A percentile compares a stretch with the other conserved stretches of the same genome.
These are phyloP conservation scores for Aporophyla lueneburgensis DNA, from an alignment of 2,888 invertebrate genomes.

Conservation along the genomic window DNA sequence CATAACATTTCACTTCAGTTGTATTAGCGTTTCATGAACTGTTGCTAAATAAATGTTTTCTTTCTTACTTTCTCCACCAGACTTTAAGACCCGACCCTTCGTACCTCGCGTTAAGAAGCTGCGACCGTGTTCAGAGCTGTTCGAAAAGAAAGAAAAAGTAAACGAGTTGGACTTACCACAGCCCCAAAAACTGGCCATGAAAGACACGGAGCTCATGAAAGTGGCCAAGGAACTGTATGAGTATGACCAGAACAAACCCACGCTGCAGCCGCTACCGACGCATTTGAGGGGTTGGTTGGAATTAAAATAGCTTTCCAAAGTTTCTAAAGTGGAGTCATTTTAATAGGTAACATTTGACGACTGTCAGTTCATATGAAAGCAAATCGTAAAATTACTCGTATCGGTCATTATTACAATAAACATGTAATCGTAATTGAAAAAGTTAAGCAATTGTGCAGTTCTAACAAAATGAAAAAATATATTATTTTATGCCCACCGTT, in stretches of 20 bases:
- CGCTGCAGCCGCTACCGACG: conserved; percentile 82
- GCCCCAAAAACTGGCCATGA: conserved; percentile 80
- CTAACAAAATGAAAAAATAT: too few species aligned
- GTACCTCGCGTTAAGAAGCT: conserved; percentile 80
- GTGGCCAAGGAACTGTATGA: conserved; percentile 83
- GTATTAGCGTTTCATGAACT: not conserved
- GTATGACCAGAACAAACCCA: conserved; percentile 78
- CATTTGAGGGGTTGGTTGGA: conserved; percentile 79
- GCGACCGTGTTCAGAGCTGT: conserved; percentile 66
- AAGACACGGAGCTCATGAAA: conserved; percentile 88
- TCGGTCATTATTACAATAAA: too few species aligned
- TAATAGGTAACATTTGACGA: too few species aligned
- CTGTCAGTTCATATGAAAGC: too few species aligned
- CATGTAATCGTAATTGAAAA: too few species aligned
- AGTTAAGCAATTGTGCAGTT: too few species aligned
- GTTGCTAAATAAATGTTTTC: not conserved
- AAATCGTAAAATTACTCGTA: too few species aligned
- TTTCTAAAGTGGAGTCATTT: too few species aligned
- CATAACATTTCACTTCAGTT: not conserved
- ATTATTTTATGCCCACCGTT: too few species aligned
- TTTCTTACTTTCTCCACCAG: conserved; percentile 65
- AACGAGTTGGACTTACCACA: conserved; percentile 48
- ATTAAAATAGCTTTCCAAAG: not conserved
- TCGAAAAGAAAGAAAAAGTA: conserved; percentile 56
- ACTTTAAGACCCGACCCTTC: conserved; percentile 83